Percentiles rank a stretch among this genome's conserved stretches.
phyloP scores from a whole-genome alignment of 2,888 invertebrate genomes.

The Lycocerus yunnanus region DNA sequence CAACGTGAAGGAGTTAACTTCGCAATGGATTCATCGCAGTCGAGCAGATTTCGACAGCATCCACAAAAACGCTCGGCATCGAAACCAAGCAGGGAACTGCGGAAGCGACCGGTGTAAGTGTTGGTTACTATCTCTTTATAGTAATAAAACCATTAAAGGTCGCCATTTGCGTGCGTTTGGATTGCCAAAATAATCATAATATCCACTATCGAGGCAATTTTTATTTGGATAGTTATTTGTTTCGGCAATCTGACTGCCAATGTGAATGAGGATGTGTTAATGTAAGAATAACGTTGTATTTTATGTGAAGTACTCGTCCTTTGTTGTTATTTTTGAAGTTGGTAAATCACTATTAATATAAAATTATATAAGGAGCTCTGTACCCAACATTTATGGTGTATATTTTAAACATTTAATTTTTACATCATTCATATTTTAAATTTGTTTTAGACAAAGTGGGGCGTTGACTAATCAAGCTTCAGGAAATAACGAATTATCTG shows the following conservation, averaged over 20 bases:
- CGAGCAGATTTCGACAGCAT: background rate
- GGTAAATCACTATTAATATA: background rate
- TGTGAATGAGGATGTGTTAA: too few relatives aligned
- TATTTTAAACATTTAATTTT: background rate
- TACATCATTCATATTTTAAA: background rate
- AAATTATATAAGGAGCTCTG: background rate
- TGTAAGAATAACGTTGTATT: too few relatives aligned
- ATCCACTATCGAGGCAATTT: too few relatives aligned
- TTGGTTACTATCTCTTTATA: background rate
- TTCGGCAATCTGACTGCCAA: too few relatives aligned
- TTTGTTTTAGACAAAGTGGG: constrained; percentile 49
- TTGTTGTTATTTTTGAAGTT: background rate
- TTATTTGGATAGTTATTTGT: too few relatives aligned
- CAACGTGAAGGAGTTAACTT: background rate
- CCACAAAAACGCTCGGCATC: background rate
- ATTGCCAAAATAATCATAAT: too few relatives aligned
- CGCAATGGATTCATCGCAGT: background rate
- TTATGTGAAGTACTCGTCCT: background rate
- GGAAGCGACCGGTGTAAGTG: background rate
- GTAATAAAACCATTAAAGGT: background rate
- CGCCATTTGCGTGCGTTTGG: too few relatives aligned
- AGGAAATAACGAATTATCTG: constrained; percentile 42
- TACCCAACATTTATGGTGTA: background rate
- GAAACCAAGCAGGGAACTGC: background rate
- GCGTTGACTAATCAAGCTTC: constrained; percentile 46